Percentiles rank a stretch among this genome's conserved stretches.
phyloP scores from a whole-genome alignment of 2,888 invertebrate species.

The Drosophila diplacantha region DNA sequence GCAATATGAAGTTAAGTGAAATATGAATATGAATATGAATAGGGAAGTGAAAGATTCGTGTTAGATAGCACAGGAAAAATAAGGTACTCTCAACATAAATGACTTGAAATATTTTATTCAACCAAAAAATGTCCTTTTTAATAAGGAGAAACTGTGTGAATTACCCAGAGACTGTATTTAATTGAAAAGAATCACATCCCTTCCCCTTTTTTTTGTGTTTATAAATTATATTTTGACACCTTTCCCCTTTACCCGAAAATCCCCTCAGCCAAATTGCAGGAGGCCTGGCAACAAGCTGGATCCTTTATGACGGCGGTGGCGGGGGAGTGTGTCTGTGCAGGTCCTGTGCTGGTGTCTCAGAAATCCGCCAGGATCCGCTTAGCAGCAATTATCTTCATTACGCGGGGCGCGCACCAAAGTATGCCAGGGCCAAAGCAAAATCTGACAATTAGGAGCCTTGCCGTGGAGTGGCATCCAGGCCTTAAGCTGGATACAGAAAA shows the following conservation, averaged over 20 bases:
- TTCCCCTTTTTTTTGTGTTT: background rate
- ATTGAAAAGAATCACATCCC: conserved; percentile 8
- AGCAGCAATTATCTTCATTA: conserved; percentile 72
- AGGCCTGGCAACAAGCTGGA: conserved; percentile 9
- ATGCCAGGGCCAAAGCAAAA: conserved; percentile 46
- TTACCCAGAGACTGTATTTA: conserved; percentile 3
- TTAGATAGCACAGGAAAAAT: background rate
- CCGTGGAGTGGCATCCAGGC: background rate
- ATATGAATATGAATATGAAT: background rate
- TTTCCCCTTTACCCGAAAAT: background rate
- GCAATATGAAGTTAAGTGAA: background rate
- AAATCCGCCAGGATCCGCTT: conserved; percentile 68
- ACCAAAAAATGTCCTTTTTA: background rate
- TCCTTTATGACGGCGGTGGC: background rate
- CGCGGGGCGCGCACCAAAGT: conserved; percentile 57
- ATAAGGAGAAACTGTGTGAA: background rate
- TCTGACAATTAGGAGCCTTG: conserved; percentile 55
- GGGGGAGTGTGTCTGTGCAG: background rate
- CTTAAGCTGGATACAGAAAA: conserved; percentile 15
- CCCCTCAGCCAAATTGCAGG: conserved; percentile 4
- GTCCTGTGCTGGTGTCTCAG: conserved; percentile 35
- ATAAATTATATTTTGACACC: conserved; percentile 4
- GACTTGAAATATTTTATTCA: background rate
- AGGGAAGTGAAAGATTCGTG: background rate
- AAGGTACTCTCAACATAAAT: background rate